Conservation (phyloP, 1,140 invertebrate genomes). For the Tetramorium parvispinum region DNA sequence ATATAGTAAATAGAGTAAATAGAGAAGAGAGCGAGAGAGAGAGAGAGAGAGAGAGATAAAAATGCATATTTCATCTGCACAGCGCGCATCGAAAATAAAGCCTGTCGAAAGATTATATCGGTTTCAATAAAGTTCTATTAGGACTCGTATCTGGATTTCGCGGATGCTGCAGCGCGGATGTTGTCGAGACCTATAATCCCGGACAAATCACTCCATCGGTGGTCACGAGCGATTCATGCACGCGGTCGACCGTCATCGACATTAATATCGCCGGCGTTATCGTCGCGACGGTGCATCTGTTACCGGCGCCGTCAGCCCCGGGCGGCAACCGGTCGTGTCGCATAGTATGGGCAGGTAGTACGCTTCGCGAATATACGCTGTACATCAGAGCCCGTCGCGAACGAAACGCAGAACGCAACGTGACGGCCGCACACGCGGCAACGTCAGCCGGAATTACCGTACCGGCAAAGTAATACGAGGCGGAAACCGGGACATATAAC, state of each 20-base stretch:
- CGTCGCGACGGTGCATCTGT: constrained; percentile 57
- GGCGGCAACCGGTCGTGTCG: constrained; percentile 21
- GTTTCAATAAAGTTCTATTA: constrained; percentile 13
- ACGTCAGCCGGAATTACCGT: constrained; percentile 65
- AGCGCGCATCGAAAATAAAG: not conserved
- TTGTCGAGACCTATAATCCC: not conserved
- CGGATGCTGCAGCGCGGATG: not conserved
- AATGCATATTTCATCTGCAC: not conserved
- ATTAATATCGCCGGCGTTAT: constrained; percentile 69
- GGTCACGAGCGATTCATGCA: constrained; percentile 33
- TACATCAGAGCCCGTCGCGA: constrained; percentile 61
- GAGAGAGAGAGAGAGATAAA: too few species aligned
- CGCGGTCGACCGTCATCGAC: constrained; percentile 20
- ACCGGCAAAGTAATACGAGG: constrained; percentile 65
- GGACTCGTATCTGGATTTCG: not conserved
- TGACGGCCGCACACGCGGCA: constrained; percentile 37
- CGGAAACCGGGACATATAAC: constrained; percentile 44
- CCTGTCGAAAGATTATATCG: not conserved
- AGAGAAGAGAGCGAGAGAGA: not conserved
- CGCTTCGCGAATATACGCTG: constrained; percentile 8
- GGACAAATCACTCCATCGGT: constrained; percentile 30
- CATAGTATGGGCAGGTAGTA: constrained; percentile 41
- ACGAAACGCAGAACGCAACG: constrained; percentile 59
- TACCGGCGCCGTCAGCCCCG: constrained; percentile 44
- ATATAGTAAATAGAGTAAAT: not conserved